Percentiles rank a stretch among this genome's conserved stretches.
phyloP scores from a whole-genome alignment of 2,888 invertebrate genomes.

The Carpatolechia fugitivella region DNA sequence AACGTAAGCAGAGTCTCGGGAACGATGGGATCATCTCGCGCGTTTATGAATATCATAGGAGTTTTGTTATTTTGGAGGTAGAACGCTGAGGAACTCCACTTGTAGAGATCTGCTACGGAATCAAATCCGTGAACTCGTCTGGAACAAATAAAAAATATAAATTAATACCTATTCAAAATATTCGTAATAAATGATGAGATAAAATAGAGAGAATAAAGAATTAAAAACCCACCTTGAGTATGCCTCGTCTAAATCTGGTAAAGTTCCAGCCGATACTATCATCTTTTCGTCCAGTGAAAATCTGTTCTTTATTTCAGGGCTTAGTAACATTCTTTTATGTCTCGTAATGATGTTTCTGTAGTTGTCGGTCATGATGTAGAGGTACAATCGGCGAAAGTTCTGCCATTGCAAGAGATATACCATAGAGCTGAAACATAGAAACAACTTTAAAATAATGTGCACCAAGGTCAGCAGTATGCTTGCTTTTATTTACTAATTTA shows the following conservation, averaged over 20 bases:
- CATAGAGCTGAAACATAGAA: slow-evolving; percentile 82
- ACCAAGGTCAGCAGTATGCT: too few species aligned
- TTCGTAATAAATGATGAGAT: too few species aligned
- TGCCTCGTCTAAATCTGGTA: slow-evolving; percentile 93
- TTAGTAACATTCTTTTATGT: slow-evolving; percentile 87
- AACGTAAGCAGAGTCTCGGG: slow-evolving; percentile 87
- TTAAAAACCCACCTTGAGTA: slow-evolving; percentile 82
- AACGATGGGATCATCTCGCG: slow-evolving; percentile 94
- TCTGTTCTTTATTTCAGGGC: slow-evolving; percentile 84
- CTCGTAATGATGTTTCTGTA: slow-evolving; percentile 92
- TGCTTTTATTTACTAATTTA: too few species aligned
- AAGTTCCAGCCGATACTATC: slow-evolving; percentile 91
- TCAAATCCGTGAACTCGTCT: slow-evolving; percentile 88
- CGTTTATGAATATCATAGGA: slow-evolving; percentile 95
- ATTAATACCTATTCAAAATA: not conserved
- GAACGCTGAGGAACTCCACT: slow-evolving; percentile 90
- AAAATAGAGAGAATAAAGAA: not conserved
- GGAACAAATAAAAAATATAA: slow-evolving; percentile 31
- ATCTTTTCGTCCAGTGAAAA: slow-evolving; percentile 87
- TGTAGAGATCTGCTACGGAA: slow-evolving; percentile 88
- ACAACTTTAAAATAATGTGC: not conserved
- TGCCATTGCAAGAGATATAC: slow-evolving; percentile 92
- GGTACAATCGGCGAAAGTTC: slow-evolving; percentile 92
- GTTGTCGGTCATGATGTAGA: slow-evolving; percentile 96
- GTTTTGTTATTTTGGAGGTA: slow-evolving; percentile 88